These are phyloP conservation scores for Rhabdornis inornatus DNA, from an alignment of 2,113 vertebrate species.

Conservation along the genomic window DNA sequence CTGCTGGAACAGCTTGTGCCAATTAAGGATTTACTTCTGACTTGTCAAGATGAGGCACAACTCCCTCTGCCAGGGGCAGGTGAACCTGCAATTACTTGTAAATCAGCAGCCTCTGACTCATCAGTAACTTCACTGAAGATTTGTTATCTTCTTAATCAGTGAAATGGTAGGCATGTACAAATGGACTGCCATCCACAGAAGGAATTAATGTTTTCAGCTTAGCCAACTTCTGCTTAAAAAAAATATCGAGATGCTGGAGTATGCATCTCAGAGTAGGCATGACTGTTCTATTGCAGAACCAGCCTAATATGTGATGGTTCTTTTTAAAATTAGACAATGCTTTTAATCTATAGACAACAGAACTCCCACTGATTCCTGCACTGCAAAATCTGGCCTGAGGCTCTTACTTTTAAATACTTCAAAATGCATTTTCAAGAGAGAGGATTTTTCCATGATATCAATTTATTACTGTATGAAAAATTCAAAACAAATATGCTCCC, in stretches of 20 bases:
- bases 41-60: background rate
- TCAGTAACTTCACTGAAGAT: slow-evolving; percentile 34
- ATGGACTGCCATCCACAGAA: background rate
- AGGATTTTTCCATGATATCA: slow-evolving; percentile 35
- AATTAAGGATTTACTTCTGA: slow-evolving; percentile 15
- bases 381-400: slow-evolving; percentile 23
- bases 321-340: background rate
- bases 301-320: background rate
- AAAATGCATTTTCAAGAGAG: slow-evolving; percentile 27
- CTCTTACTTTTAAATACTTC: slow-evolving; percentile 27
- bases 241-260: background rate
- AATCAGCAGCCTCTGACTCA: slow-evolving; percentile 42
- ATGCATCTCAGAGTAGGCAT: background rate
- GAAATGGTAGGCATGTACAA: background rate
- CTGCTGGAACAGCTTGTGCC: background rate
- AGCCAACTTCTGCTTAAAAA: background rate
- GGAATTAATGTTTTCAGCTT: background rate
- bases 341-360: slow-evolving; percentile 33
- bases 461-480: slow-evolving; percentile 41
- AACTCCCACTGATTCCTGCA: background rate
- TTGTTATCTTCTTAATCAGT: slow-evolving; percentile 33
- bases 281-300: background rate
- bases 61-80: background rate
- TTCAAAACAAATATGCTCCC: slow-evolving; percentile 21
- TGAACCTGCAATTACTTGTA: slow-evolving; percentile 33